These are phyloP conservation scores for Callocephalon fimbriatum DNA, from an alignment of 2,113 vertebrate species.

Conservation along the genomic window DNA sequence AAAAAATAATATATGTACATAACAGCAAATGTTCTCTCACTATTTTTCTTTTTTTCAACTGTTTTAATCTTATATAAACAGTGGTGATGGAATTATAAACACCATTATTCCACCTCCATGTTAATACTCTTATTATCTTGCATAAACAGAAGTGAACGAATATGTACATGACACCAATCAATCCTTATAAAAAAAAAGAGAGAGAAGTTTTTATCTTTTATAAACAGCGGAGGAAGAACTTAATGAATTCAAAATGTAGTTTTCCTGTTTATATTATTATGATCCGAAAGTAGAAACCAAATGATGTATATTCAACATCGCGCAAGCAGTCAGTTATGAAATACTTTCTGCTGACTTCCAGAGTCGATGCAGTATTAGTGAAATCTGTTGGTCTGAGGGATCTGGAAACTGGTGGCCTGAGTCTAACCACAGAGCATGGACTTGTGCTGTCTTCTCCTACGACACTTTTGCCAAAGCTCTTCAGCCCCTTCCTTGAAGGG, in stretches of 20 bases:
- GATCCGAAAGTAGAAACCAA: slow-evolving; percentile 70
- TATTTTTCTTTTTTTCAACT: slow-evolving; percentile 55
- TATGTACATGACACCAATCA: slow-evolving; percentile 79
- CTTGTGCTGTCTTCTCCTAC: neutral
- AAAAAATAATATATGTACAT: slow-evolving; percentile 60
- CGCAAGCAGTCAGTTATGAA: slow-evolving; percentile 49
- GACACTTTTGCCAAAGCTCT: neutral
- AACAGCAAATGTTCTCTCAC: slow-evolving; percentile 59
- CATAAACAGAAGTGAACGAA: slow-evolving; percentile 76
- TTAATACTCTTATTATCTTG: slow-evolving; percentile 81
- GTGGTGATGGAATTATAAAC: slow-evolving; percentile 76
- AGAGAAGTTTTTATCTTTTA: slow-evolving; percentile 74
- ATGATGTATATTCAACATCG: slow-evolving; percentile 61
- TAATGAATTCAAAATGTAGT: slow-evolving; percentile 77
- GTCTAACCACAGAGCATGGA: neutral
- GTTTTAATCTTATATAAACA: slow-evolving; percentile 78
- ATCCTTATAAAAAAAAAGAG: slow-evolving; percentile 47
- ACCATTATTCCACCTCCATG: slow-evolving; percentile 77
- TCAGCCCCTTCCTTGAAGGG: neutral
- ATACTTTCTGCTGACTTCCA: slow-evolving; percentile 37
- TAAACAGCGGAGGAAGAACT: slow-evolving; percentile 69
- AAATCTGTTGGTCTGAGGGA: neutral
- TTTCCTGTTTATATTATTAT: slow-evolving; percentile 77
- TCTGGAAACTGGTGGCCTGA: neutral
- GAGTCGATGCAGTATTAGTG: neutral